These are phyloP conservation scores for Ceratina calcarata DNA, from an alignment of 1,140 invertebrate genomes.

Conservation along the genomic window DNA sequence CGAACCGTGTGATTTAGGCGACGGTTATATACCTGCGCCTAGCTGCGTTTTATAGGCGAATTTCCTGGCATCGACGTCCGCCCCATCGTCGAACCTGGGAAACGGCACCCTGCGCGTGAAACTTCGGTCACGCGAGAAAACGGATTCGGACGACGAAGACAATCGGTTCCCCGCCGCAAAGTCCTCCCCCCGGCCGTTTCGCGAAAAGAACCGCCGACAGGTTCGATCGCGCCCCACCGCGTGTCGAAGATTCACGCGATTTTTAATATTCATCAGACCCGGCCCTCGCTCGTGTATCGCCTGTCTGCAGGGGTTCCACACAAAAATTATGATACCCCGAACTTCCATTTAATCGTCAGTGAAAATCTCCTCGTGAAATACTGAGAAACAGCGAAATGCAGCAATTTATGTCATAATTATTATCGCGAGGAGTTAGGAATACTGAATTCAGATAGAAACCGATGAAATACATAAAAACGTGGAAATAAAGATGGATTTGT, in stretches of 20 bases:
- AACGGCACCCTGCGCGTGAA: background rate
- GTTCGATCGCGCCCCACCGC: background rate
- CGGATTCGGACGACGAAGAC: constrained; percentile 12
- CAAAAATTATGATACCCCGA: no score
- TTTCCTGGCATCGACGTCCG: constrained; percentile 42
- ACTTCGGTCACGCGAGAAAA: constrained; percentile 24
- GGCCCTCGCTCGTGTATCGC: no score
- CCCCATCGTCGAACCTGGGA: background rate
- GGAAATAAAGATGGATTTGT: no score
- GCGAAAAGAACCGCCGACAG: no score
- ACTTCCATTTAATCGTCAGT: no score
- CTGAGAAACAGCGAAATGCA: background rate
- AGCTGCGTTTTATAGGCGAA: constrained; percentile 45
- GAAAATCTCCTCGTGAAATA: no score
- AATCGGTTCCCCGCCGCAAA: background rate
- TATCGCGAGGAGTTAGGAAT: no score
- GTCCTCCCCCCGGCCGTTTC: background rate
- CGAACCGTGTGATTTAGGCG: constrained; percentile 36
- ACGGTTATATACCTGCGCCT: constrained; percentile 14
- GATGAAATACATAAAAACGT: no score
- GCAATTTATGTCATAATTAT: no score
- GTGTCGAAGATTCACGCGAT: background rate
- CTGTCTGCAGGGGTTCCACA: background rate
- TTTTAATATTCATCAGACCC: constrained; percentile 17
- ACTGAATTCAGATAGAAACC: no score